These are phyloP conservation scores for Abrostola tripartita DNA, from an alignment of 2,888 invertebrate genomes.

Conservation along the genomic window DNA sequence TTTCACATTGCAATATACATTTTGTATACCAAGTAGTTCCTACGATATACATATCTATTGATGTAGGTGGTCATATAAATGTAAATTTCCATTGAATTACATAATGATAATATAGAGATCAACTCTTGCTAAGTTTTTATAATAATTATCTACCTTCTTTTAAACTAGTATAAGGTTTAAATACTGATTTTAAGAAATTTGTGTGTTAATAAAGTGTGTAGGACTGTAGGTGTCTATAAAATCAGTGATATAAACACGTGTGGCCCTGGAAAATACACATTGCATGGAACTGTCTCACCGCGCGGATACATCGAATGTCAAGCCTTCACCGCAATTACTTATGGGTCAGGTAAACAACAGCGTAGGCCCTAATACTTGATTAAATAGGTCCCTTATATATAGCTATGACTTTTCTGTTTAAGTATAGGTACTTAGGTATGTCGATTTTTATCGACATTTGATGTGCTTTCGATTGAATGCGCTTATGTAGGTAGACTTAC, in stretches of 20 bases:
- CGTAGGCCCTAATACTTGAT: slow-evolving; percentile 19
- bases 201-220: slow-evolving; percentile 3
- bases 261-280: slow-evolving; percentile 12
- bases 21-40: no score
- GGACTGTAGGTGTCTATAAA: slow-evolving; percentile 5
- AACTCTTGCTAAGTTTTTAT: no score
- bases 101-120: no score
- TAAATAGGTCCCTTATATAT: slow-evolving; percentile 18
- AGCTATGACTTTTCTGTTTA: not conserved
- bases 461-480: no score
- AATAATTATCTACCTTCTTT: no score
- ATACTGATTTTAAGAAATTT: slow-evolving; percentile 10
- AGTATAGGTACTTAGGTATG: not conserved
- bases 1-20: no score
- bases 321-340: slow-evolving; percentile 36
- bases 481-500: no score
- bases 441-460: no score
- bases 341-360: slow-evolving; percentile 41
- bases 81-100: no score
- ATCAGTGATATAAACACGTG: slow-evolving; percentile 6
- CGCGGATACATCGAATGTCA: slow-evolving; percentile 38
- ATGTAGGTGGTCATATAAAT: no score
- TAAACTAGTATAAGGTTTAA: not conserved
- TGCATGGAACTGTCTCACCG: slow-evolving; percentile 2
- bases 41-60: no score